Percentiles rank a stretch among this genome's conserved stretches.
Conservation (phyloP, 1,140 invertebrate species). For the Ylistrum balloti region DNA sequence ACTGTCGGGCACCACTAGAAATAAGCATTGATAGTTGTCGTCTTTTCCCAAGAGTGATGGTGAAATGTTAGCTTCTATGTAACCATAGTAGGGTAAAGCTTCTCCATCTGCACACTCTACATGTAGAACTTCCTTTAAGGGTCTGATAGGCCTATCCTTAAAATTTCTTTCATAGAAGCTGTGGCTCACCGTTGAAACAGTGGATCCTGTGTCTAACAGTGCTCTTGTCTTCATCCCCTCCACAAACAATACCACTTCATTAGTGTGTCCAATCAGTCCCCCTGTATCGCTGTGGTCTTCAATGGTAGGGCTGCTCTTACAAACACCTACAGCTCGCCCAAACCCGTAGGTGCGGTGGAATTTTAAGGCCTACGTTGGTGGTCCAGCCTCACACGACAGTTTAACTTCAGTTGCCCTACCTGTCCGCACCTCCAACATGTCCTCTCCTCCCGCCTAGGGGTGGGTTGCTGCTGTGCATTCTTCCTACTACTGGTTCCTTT, state of each 20-base stretch:
- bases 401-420: background rate
- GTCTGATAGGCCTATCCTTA: background rate
- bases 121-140: background rate
- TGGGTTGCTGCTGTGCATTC: too few species aligned
- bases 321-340: background rate
- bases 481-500: too few species aligned
- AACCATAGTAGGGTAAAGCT: slow-evolving; percentile 47
- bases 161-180: background rate
- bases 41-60: background rate
- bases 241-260: slow-evolving; percentile 35
- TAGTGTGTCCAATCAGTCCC: slow-evolving; percentile 8
- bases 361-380: background rate
- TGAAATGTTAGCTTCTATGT: slow-evolving; percentile 31
- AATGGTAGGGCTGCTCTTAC: background rate
- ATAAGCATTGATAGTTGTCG: background rate
- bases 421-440: background rate
- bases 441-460: too few species aligned
- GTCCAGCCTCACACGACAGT: too few species aligned
- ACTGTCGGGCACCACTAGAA: slow-evolving; percentile 45
- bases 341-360: too few species aligned
- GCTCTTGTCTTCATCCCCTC: background rate
- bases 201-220: slow-evolving; percentile 46
- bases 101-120: slow-evolving; percentile 58
- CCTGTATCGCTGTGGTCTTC: background rate
- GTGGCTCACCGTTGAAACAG: background rate